These are phyloP conservation scores for Pollachius pollachius DNA, from an alignment of 2,113 vertebrate species.

Conservation along the genomic window DNA sequence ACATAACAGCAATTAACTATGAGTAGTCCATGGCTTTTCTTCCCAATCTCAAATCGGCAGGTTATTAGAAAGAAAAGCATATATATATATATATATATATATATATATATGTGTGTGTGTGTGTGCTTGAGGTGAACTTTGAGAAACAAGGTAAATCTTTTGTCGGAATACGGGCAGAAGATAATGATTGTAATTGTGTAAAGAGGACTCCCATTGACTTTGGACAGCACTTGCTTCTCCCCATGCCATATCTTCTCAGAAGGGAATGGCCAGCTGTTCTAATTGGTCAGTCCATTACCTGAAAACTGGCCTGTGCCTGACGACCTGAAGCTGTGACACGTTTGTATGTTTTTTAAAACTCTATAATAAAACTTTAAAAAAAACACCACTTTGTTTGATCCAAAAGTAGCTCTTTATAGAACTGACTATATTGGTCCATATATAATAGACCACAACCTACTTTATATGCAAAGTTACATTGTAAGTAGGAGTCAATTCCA, in stretches of 20 bases:
- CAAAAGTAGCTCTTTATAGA: no score
- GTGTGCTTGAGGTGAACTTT: no score
- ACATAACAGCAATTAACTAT: not conserved
- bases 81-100: no score
- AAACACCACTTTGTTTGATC: not conserved
- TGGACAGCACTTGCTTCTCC: slow-evolving; percentile 45
- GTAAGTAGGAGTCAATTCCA: not conserved
- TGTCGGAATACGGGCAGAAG: not conserved
- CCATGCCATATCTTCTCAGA: slow-evolving; percentile 34
- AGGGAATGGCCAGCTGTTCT: slow-evolving; percentile 58
- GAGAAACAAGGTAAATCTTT: not conserved
- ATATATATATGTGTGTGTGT: no score
- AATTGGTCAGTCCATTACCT: slow-evolving; percentile 60
- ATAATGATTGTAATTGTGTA: slow-evolving; percentile 64
- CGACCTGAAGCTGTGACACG: slow-evolving; percentile 82
- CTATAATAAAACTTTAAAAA: slow-evolving; percentile 74
- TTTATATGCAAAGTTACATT: not conserved
- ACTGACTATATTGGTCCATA: no score
- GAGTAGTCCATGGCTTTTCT: slow-evolving; percentile 4
- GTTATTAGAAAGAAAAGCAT: no score
- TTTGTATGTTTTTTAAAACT: slow-evolving; percentile 80
- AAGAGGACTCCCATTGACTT: slow-evolving; percentile 41
- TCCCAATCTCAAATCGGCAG: not conserved
- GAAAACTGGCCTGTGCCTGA: slow-evolving; percentile 77
- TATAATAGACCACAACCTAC: no score